Evolutionary conservation across 1,140 invertebrate species (phyloP).

Genomic region (Drosophila mayri): DNA sequence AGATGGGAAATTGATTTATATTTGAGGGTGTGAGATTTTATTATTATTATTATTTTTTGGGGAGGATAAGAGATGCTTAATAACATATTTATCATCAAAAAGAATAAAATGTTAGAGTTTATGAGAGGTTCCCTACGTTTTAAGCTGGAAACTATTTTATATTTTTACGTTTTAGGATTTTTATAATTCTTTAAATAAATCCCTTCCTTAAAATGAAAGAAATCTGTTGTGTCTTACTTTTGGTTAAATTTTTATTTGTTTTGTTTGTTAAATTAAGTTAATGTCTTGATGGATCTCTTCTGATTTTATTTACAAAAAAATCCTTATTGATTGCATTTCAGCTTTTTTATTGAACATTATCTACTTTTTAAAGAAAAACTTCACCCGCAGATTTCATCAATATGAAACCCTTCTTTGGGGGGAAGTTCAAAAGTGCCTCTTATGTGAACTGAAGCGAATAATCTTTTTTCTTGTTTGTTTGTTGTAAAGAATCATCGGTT

Average conservation of each 20-base stretch:
- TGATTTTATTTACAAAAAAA: not conserved
- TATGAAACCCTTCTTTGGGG: constrained; percentile 7
- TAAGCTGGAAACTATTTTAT: no score
- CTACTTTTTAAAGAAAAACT: constrained; percentile 24
- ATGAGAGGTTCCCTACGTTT: not conserved
- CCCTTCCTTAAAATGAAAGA: not conserved
- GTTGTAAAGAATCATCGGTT: constrained; percentile 15
- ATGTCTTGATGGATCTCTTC: not conserved
- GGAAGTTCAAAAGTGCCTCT: constrained; percentile 27
- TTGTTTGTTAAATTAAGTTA: not conserved
- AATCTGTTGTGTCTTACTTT: not conserved
- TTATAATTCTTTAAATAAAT: not conserved
- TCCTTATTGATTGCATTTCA: not conserved
- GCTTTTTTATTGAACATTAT: not conserved
- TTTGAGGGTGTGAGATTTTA: not conserved
- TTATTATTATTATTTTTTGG: not conserved
- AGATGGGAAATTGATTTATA: constrained; percentile 27
- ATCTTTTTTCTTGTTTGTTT: constrained; percentile 27
- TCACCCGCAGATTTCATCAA: constrained; percentile 11
- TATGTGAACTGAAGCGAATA: constrained; percentile 28
- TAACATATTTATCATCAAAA: constrained; percentile 7
- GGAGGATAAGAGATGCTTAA: not conserved
- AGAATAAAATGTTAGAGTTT: not conserved
- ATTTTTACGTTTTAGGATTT: not conserved
- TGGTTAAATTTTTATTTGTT: not conserved